These are phyloP conservation scores for Hestina assimilis DNA, from an alignment of 1,140 invertebrate genomes.

Conservation along the genomic window DNA sequence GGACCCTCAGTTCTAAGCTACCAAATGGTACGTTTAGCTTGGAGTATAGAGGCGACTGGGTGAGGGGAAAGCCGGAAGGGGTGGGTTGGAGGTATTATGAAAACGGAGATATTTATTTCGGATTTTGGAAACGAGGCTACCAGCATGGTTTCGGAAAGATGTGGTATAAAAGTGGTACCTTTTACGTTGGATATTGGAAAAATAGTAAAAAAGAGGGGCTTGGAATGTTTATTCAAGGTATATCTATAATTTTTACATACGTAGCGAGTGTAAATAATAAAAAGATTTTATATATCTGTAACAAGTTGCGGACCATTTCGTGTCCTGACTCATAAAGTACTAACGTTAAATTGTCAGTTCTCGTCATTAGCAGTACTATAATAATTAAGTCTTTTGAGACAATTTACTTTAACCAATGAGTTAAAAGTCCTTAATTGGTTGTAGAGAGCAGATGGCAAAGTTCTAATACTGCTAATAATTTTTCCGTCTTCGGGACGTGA, in stretches of 20 bases:
- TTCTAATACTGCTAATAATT: too few relatives aligned
- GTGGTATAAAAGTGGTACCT: conserved; percentile 79
- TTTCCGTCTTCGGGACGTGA: too few relatives aligned
- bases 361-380: too few relatives aligned
- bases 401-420: too few relatives aligned
- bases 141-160: conserved; percentile 82
- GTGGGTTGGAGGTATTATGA: conserved; percentile 77
- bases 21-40: conserved; percentile 62
- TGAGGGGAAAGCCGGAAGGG: conserved; percentile 76
- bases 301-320: too few relatives aligned
- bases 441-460: too few relatives aligned
- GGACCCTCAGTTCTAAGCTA: conserved; percentile 47
- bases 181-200: conserved; percentile 79
- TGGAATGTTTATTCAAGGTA: conserved; percentile 74
- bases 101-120: conserved; percentile 81
- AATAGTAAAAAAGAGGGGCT: conserved; percentile 62
- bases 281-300: too few relatives aligned
- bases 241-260: conserved; percentile 13
- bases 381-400: too few relatives aligned
- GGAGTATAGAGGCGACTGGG: conserved; percentile 77
- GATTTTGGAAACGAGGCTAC: conserved; percentile 80
- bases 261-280: too few relatives aligned
- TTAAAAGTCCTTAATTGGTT: too few relatives aligned
- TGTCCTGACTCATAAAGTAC: too few relatives aligned
- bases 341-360: too few relatives aligned